Base-by-base conservation (phyloP, 2,888 invertebrate genomes). In the Acanthosepion lycidas region DNA sequence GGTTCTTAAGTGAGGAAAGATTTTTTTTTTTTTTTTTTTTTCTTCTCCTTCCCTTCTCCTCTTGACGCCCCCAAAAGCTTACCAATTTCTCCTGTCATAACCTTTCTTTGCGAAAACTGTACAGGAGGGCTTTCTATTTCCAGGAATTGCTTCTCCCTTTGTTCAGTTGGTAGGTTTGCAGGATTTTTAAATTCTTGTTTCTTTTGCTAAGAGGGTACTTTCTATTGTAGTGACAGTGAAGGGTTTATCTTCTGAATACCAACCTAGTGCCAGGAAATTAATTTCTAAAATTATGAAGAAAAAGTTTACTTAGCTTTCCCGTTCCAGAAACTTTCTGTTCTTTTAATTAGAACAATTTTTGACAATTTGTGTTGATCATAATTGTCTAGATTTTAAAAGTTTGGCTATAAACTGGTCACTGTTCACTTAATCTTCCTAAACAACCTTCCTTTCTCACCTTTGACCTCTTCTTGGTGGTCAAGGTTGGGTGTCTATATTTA, bases 21-120 rank as follows among this genome's bases (percentile, higher is more conserved):
- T n/a, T 4, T 20, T 55, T 55, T 18, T 0, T 18, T 0, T 55
- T 2, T 55, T 3, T 20, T 1, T 18, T 1, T 18, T 3, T 5
- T 6, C 23, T 5, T 51, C 1, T 51, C 51, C 0, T 3, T 51
- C 15, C 1, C 5, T 51, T n/a, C n/a, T n/a, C n/a, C n/a, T n/a
- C n/a, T 51, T 42, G 3, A 2, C 3, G 1, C 42, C 42, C 42
- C 42, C 42, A 42, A 2, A 42, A 42, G 42, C 42, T 42, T 42
- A 42, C 42, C 2, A 42, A 42, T 42, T 42, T 42, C 42, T 42
- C 42, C 42, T 42, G 42, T 42, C 42, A 42, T 42, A 42, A 42
- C 42, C 42, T 42, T 42, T 42, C 15, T 51, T 12, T 51, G 51
- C 51, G 8, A 15, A 51, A 51, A 51, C 51, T 51, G 51, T 51